Conservation (phyloP, 1,140 invertebrate species). For the Diplogasteroides magnus region DNA sequence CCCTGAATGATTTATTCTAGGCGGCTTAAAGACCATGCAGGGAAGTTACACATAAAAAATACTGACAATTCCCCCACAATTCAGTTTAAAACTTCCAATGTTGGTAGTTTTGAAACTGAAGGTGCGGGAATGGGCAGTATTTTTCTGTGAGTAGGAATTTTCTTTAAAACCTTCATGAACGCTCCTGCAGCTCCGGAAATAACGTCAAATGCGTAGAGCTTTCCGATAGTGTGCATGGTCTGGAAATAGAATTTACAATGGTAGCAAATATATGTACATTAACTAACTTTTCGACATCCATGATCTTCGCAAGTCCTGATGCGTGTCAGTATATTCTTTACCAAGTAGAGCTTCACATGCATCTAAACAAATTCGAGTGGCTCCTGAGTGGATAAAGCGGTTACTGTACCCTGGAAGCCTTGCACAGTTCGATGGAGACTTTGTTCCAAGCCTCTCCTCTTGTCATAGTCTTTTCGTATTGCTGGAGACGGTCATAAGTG, state of each 20-base stretch:
- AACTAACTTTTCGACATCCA: neutral
- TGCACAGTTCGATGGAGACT: conserved; percentile 39
- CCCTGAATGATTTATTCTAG: conserved; percentile 14
- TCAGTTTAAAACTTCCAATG: too few species aligned
- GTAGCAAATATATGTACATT: neutral
- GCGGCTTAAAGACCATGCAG: too few species aligned
- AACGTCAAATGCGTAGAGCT: neutral
- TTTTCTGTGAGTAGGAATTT: too few species aligned
- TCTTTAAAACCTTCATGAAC: neutral
- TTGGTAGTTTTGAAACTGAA: neutral
- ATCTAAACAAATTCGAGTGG: too few species aligned
- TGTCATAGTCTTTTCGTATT: conserved; percentile 24
- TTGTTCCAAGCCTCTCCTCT: conserved; percentile 47
- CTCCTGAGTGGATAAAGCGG: neutral
- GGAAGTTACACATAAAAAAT: too few species aligned
- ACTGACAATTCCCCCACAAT: too few species aligned
- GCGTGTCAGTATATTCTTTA: conserved; percentile 34
- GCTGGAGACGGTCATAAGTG: conserved; percentile 43
- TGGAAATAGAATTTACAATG: too few species aligned
- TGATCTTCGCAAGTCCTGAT: conserved; percentile 10
- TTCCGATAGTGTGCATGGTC: neutral
- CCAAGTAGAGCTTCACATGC: conserved; percentile 38
- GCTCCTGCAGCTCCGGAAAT: neutral
- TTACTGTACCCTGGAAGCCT: conserved; percentile 35
- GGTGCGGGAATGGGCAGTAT: too few species aligned